A percentile compares a stretch with the other conserved stretches of the same genome.
Evolutionary conservation across 2,888 invertebrate species (phyloP).

Genomic region (Chymomyza amoena): DNA sequence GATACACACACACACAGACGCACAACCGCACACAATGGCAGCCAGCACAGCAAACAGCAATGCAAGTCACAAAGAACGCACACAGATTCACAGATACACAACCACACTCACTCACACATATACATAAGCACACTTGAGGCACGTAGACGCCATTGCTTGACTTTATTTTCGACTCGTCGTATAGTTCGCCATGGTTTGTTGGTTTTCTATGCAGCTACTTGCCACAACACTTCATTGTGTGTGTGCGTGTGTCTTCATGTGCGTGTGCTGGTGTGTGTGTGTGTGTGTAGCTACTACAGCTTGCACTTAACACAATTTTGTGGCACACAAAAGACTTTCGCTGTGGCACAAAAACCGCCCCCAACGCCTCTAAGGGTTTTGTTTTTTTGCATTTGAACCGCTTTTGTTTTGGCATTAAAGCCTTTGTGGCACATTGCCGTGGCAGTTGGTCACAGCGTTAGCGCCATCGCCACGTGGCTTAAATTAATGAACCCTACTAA

Average conservation of each 20-base stretch:
- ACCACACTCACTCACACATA: slow-evolving; percentile 13
- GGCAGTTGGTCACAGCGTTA: slow-evolving; percentile 39
- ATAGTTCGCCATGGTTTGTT: slow-evolving; percentile 6
- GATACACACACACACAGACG: slow-evolving; percentile 13
- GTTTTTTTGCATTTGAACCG: slow-evolving; percentile 37
- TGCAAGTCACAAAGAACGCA: slow-evolving; percentile 21
- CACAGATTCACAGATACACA: background rate
- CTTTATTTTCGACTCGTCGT: slow-evolving; percentile 63
- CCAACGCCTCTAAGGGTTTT: slow-evolving; percentile 23
- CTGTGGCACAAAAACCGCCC: slow-evolving; percentile 44
- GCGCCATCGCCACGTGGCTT: slow-evolving; percentile 62
- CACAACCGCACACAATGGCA: slow-evolving; percentile 25
- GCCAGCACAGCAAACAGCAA: slow-evolving; percentile 45
- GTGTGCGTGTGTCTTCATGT: slow-evolving; percentile 5
- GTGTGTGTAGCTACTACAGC: slow-evolving; percentile 50
- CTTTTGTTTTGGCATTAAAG: slow-evolving; percentile 60
- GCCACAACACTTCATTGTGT: slow-evolving; percentile 40
- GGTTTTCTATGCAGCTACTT: slow-evolving; percentile 57
- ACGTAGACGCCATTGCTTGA: slow-evolving; percentile 64
- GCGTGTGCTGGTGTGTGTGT: slow-evolving; percentile 6
- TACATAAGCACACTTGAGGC: slow-evolving; percentile 59
- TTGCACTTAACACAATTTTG: slow-evolving; percentile 73
- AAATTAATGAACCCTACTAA: slow-evolving; percentile 60
- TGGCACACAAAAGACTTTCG: slow-evolving; percentile 68
- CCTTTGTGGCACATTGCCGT: slow-evolving; percentile 37